phyloP scores from a whole-genome alignment of 1,140 invertebrate species.

The Bombus pascuorum region DNA sequence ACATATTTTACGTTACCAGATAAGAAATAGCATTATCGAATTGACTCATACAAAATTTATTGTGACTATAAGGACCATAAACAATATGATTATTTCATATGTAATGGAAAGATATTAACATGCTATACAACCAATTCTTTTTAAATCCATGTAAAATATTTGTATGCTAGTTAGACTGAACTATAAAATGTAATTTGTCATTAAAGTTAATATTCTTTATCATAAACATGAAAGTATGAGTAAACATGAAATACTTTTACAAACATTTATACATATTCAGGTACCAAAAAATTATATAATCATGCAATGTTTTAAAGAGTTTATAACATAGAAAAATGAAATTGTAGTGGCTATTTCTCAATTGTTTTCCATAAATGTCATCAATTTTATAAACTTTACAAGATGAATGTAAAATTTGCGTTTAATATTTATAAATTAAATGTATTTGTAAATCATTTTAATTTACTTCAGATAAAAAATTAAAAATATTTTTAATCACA shows the following conservation, averaged over 20 bases:
- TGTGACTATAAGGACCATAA: constrained; percentile 44
- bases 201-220: constrained; percentile 46
- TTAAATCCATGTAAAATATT: constrained; percentile 45
- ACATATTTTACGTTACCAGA: constrained; percentile 44
- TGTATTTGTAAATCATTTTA: background rate
- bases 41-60: constrained; percentile 50
- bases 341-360: constrained; percentile 1
- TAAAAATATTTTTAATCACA: background rate
- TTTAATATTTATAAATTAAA: background rate
- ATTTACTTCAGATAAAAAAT: background rate
- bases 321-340: constrained; percentile 24
- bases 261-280: constrained; percentile 51
- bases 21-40: constrained; percentile 34
- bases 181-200: constrained; percentile 40
- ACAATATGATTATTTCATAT: constrained; percentile 46
- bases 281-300: constrained; percentile 33
- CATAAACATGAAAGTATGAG: constrained; percentile 45
- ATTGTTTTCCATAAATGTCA: constrained; percentile 6
- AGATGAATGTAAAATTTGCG: constrained; percentile 23
- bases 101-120: constrained; percentile 35
- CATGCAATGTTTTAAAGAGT: constrained; percentile 37
- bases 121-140: constrained; percentile 36
- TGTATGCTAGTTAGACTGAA: constrained; percentile 37
- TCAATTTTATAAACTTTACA: constrained; percentile 43
- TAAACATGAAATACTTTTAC: constrained; percentile 49